phyloP scores from a whole-genome alignment of 2,888 invertebrate species.

The Cerceris rybyensis region DNA sequence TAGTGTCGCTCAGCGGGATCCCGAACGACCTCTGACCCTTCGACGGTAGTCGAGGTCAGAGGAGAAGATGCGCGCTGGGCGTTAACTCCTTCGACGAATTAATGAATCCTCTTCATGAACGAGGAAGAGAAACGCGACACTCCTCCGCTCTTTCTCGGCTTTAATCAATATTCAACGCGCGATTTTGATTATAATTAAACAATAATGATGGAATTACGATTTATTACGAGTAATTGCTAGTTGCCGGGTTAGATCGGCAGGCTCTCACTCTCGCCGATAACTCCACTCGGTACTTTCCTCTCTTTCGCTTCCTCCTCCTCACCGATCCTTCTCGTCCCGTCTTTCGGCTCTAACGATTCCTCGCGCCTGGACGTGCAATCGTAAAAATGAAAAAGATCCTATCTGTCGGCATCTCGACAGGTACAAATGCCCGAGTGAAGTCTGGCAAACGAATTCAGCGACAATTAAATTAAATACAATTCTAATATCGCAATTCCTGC shows the following conservation, averaged over 20 bases:
- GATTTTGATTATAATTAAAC: conserved; percentile 79
- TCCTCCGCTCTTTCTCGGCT: conserved; percentile 44
- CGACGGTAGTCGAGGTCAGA: conserved; percentile 49
- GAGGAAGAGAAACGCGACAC: conserved; percentile 42
- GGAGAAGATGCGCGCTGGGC: conserved; percentile 31
- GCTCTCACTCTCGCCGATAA: conserved; percentile 46
- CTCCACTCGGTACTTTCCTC: conserved; percentile 10
- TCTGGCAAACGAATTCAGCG: no score
- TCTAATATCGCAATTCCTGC: no score
- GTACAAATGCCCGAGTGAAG: conserved; percentile 21
- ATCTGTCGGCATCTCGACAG: conserved; percentile 31
- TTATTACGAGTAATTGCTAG: conserved; percentile 78
- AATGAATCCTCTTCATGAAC: conserved; percentile 57
- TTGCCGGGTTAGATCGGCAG: conserved; percentile 64
- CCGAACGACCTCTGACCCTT: conserved; percentile 24
- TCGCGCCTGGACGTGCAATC: conserved; percentile 26
- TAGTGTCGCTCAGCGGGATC: conserved; percentile 1
- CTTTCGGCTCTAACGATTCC: conserved; percentile 10
- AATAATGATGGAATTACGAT: conserved; percentile 78
- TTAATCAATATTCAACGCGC: conserved; percentile 78
- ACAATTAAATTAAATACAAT: no score
- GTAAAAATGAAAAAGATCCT: conserved; percentile 4
- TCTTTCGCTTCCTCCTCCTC: conserved; percentile 37
- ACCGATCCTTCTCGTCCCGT: conserved; percentile 14
- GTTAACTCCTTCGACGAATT: conserved; percentile 55